Evolutionary conservation across 2,797 vertebrate genomes (phyloP).

Genomic region (Pagetopsis macropterus): DNA sequence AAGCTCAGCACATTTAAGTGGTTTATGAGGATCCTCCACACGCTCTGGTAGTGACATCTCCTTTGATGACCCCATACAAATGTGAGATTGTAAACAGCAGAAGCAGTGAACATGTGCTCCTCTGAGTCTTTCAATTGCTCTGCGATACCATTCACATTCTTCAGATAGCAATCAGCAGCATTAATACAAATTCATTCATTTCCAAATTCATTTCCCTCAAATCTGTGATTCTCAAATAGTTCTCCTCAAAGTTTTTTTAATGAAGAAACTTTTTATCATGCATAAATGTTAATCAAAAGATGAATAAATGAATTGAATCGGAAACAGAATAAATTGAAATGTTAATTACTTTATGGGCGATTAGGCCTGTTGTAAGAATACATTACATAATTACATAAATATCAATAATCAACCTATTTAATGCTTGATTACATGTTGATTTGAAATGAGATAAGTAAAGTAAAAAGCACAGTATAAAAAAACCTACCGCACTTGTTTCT

Average conservation of each 20-base stretch:
- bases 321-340: slow-evolving; percentile 17
- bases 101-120: too few relatives aligned
- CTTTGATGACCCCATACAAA: slow-evolving; percentile 28
- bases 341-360: not conserved
- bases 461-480: slow-evolving; percentile 8
- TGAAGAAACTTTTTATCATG: slow-evolving; percentile 20
- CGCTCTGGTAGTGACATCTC: slow-evolving; percentile 34
- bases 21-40: slow-evolving; percentile 43
- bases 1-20: slow-evolving; percentile 30
- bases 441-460: slow-evolving; percentile 10
- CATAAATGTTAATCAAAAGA: slow-evolving; percentile 6
- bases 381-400: slow-evolving; percentile 14
- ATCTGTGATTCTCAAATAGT: slow-evolving; percentile 19
- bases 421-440: slow-evolving; percentile 17
- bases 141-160: slow-evolving; percentile 30
- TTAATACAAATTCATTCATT: slow-evolving; percentile 33
- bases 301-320: too few relatives aligned
- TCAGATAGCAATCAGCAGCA: slow-evolving; percentile 47
- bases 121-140: slow-evolving; percentile 32
- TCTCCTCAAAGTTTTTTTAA: slow-evolving; percentile 4
- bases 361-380: slow-evolving; percentile 5
- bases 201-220: slow-evolving; percentile 21
- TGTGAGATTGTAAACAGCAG: slow-evolving; percentile 30
- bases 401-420: not conserved
- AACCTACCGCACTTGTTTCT: not conserved